A percentile compares a stretch with the other conserved stretches of the same genome.
phyloP scores from a whole-genome alignment of 2,113 vertebrate genomes.

The Hirundichthys speculiger region DNA sequence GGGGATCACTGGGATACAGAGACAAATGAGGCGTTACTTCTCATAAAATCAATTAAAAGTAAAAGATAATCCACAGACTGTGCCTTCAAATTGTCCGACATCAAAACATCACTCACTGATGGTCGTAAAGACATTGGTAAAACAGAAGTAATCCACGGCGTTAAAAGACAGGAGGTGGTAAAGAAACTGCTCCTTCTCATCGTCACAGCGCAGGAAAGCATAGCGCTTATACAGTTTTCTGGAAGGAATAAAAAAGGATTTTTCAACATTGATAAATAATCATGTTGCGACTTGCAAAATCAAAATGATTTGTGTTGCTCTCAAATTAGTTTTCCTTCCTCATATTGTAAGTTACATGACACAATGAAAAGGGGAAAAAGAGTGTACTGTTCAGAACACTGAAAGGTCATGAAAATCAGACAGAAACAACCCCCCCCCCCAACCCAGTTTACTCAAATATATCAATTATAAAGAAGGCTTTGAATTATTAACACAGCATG shows the following conservation, averaged over 20 bases:
- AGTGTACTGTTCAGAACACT: slow-evolving; percentile 11
- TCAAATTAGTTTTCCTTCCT: not conserved
- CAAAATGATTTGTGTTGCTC: not conserved
- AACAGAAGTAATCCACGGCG: slow-evolving; percentile 98
- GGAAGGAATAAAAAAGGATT: slow-evolving; percentile 38
- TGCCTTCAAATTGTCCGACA: not conserved
- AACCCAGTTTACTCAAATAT: slow-evolving; percentile 73
- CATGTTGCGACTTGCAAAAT: not conserved
- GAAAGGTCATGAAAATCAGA: slow-evolving; percentile 48
- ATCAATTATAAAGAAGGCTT: slow-evolving; percentile 75
- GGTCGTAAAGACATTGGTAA: slow-evolving; percentile 98
- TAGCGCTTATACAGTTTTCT: slow-evolving; percentile 98
- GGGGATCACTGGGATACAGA: slow-evolving; percentile 89
- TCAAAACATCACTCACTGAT: slow-evolving; percentile 86
- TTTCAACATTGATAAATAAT: not conserved
- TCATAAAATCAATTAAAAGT: not conserved
- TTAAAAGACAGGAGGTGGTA: slow-evolving; percentile 99
- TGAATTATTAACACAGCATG: slow-evolving; percentile 72
- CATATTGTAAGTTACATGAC: not conserved
- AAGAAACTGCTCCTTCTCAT: slow-evolving; percentile 98
- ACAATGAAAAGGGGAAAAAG: not conserved
- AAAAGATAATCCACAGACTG: not conserved
- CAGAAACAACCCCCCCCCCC: slow-evolving; percentile 36
- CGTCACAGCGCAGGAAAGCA: slow-evolving; percentile 96
- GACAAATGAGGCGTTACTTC: not conserved